These are phyloP conservation scores for Peromyscus polionotus DNA, from an alignment of 2,113 vertebrate genomes.

Conservation along the genomic window DNA sequence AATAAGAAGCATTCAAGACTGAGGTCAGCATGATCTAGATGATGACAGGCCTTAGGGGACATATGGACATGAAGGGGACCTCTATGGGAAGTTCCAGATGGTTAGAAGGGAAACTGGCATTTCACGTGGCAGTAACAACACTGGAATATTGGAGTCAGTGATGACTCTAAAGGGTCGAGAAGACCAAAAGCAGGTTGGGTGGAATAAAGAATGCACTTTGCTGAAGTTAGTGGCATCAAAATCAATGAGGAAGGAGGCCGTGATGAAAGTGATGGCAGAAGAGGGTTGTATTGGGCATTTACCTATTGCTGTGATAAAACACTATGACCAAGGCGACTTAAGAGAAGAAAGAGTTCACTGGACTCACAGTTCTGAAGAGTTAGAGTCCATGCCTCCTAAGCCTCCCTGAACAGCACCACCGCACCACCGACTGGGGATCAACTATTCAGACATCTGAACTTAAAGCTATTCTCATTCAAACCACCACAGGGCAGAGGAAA, in stretches of 20 bases:
- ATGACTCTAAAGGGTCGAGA: accelerated
- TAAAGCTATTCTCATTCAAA: background rate
- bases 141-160: background rate
- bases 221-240: background rate
- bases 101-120: background rate
- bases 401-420: background rate
- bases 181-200: background rate
- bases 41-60: background rate
- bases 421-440: too few relatives aligned
- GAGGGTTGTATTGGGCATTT: background rate
- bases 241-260: background rate
- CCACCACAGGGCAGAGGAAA: background rate
- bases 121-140: too few relatives aligned
- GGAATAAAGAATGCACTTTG: background rate
- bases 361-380: background rate
- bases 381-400: background rate
- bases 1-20: background rate
- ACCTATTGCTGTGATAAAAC: background rate
- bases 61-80: accelerated
- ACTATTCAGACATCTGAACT: background rate
- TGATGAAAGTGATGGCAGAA: background rate
- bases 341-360: background rate
- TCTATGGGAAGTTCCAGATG: background rate
- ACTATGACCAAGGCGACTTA: background rate
- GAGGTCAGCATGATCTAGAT: background rate